These are phyloP conservation scores for Hycleus cichorii DNA, from an alignment of 1,140 invertebrate genomes.

Conservation along the genomic window DNA sequence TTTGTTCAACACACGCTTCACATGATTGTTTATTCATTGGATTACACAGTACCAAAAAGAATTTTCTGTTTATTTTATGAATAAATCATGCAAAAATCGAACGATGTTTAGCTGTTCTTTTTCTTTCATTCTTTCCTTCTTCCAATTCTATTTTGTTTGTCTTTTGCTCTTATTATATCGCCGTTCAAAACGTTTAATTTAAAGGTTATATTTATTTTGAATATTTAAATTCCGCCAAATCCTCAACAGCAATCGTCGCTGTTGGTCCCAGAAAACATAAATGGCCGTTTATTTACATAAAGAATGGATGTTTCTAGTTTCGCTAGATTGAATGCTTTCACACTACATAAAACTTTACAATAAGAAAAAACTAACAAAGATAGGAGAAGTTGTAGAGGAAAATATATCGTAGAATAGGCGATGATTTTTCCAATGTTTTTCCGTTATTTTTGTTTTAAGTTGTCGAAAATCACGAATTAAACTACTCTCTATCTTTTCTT, in stretches of 20 bases:
- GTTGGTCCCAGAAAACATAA: background rate
- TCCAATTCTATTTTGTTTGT: background rate
- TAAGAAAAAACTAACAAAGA: background rate
- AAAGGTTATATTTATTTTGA: conserved; percentile 7
- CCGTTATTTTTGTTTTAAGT: too few species aligned
- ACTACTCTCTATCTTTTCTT: too few species aligned
- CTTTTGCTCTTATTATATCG: background rate
- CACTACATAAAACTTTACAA: conserved; percentile 7
- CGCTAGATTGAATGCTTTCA: conserved; percentile 8
- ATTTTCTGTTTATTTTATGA: conserved; percentile 17
- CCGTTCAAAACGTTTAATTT: conserved; percentile 7
- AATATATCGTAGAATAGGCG: too few species aligned
- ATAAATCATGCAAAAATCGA: conserved; percentile 15
- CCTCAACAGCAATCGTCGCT: background rate
- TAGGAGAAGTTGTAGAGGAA: too few species aligned
- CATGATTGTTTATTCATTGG: conserved; percentile 16
- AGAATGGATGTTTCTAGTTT: conserved; percentile 9
- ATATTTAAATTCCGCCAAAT: conserved; percentile 7
- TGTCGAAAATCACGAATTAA: too few species aligned
- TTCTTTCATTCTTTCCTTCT: background rate
- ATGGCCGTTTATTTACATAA: conserved; percentile 8
- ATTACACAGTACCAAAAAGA: conserved; percentile 15
- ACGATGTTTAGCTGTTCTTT: background rate
- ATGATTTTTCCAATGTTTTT: too few species aligned
- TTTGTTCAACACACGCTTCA: conserved; percentile 14